These are phyloP conservation scores for Xenentodon cancila DNA, from an alignment of 2,797 vertebrate species.

Conservation along the genomic window DNA sequence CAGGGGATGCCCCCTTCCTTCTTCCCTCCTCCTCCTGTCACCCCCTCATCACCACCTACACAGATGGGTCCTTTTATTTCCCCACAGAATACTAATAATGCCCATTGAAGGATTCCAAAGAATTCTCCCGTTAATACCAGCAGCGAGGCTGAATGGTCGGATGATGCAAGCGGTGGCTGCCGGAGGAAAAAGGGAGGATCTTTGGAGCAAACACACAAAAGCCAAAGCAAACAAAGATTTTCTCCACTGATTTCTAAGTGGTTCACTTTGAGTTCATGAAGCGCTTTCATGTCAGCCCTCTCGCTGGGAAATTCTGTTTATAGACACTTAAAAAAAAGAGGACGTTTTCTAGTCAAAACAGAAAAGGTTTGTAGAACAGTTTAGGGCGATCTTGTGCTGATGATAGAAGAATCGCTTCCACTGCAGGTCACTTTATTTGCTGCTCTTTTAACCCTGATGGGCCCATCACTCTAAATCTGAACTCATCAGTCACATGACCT, in stretches of 20 bases:
- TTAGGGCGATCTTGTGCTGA: no score
- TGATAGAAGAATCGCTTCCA: no score
- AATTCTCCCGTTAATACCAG: constrained; percentile 58
- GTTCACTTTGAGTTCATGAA: constrained; percentile 42
- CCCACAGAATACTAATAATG: constrained; percentile 82
- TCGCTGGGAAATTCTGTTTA: constrained; percentile 2
- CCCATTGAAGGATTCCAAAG: constrained; percentile 79
- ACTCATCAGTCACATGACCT: no score
- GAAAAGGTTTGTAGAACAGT: neutral
- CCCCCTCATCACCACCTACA: constrained; percentile 76
- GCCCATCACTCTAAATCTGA: no score
- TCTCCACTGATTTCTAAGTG: constrained; percentile 44
- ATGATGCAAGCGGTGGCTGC: constrained; percentile 73
- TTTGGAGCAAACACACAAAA: constrained; percentile 50
- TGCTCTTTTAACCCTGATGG: no score
- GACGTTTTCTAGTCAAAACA: neutral
- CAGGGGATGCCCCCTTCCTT: constrained; percentile 46
- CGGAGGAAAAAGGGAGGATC: constrained; percentile 53
- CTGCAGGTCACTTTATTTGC: no score
- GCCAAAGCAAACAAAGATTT: constrained; percentile 58
- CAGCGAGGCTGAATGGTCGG: constrained; percentile 52
- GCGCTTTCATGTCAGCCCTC: constrained; percentile 10
- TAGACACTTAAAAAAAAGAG: neutral
- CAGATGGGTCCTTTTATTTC: constrained; percentile 85
- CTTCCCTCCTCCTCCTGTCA: constrained; percentile 46